Percentiles rank a stretch among this genome's conserved stretches.
Evolutionary conservation across 53 echinoderm and acorn worm genomes (phyloP).

Genomic region (Arbacia lixula): DNA sequence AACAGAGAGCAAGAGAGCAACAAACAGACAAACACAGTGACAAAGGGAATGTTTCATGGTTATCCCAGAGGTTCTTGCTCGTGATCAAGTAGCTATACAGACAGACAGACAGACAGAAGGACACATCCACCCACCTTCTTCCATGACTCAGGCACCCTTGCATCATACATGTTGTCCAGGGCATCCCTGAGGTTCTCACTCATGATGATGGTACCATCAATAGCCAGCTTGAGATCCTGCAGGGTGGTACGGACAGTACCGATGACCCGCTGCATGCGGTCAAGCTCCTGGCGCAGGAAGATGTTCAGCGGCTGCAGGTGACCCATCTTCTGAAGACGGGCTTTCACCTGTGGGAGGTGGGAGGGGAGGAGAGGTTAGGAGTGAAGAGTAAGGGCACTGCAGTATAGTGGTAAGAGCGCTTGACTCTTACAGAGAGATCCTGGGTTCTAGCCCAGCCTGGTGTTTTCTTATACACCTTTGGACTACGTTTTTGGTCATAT

Average conservation of each 20-base stretch:
- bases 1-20: too few relatives aligned
- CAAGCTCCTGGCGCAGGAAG: conserved; percentile 97
- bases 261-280: conserved; percentile 98
- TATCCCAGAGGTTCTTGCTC: too few relatives aligned
- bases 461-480: too few relatives aligned
- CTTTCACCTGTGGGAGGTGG: conserved; percentile 75
- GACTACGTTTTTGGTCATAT: too few relatives aligned
- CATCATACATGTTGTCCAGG: conserved; percentile 97
- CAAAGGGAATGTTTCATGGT: too few relatives aligned
- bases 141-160: conserved; percentile 89
- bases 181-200: conserved; percentile 97
- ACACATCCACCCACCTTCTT: conserved; percentile 69
- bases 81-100: not conserved
- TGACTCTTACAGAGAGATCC: too few relatives aligned
- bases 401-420: too few relatives aligned
- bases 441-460: too few relatives aligned
- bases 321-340: conserved; percentile 96
- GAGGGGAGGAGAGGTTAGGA: not conserved
- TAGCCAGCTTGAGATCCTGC: conserved; percentile 93
- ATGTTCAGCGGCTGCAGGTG: conserved; percentile 87
- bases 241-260: conserved; percentile 77
- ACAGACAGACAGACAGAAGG: not conserved
- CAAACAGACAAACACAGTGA: too few relatives aligned
- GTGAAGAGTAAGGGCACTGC: not conserved
- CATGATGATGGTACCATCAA: conserved; percentile 99